Evolutionary conservation across 2,888 invertebrate species (phyloP).

Genomic region (Pyrocoelia pectoralis): DNA sequence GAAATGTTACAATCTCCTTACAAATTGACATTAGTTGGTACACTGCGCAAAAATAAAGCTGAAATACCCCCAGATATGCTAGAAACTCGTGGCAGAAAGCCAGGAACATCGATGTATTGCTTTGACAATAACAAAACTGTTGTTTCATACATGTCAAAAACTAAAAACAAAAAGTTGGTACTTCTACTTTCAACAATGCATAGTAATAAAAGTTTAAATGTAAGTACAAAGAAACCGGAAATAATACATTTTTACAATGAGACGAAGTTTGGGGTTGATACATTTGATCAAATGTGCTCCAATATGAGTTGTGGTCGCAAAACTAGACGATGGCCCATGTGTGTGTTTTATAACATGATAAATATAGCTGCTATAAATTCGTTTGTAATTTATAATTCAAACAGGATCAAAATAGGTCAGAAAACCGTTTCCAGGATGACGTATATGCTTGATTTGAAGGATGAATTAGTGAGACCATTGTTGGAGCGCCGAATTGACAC

Average conservation of each 20-base stretch:
- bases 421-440: slow-evolving; percentile 6
- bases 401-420: not conserved
- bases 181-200: slow-evolving; percentile 1
- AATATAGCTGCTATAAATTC: slow-evolving; percentile 18
- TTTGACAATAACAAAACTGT: slow-evolving; percentile 4
- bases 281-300: too few species aligned
- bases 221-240: not conserved
- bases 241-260: too few species aligned
- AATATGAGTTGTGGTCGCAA: slow-evolving; percentile 18
- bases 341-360: slow-evolving; percentile 22
- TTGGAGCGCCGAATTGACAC: too few species aligned
- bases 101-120: slow-evolving; percentile 5
- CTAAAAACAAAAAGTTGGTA: not conserved
- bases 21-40: not conserved
- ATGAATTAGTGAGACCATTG: slow-evolving; percentile 8
- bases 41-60: not conserved
- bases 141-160: not conserved
- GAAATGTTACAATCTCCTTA: not conserved
- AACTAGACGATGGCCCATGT: slow-evolving; percentile 21
- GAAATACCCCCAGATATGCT: slow-evolving; percentile 4
- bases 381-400: slow-evolving; percentile 3
- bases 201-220: not conserved
- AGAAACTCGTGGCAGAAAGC: slow-evolving; percentile 1
- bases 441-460: slow-evolving; percentile 1
- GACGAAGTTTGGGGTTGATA: too few species aligned